These are phyloP conservation scores for Drosophila novamexicana DNA, from an alignment of 1,140 invertebrate species.

Conservation along the genomic window DNA sequence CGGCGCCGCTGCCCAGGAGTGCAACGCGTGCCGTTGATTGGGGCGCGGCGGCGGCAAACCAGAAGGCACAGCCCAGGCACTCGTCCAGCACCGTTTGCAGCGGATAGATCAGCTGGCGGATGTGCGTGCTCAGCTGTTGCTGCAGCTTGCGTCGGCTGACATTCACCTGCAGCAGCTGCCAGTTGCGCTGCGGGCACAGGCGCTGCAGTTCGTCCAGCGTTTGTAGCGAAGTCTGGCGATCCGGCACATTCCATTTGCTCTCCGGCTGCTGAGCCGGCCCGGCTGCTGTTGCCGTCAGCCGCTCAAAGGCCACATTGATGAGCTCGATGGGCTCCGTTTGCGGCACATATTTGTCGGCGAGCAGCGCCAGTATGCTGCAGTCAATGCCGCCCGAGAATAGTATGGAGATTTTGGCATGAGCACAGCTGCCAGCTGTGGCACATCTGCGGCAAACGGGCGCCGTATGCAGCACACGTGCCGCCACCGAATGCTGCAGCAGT, in stretches of 20 bases:
- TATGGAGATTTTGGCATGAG: conserved; percentile 92
- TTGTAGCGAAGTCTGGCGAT: conserved; percentile 90
- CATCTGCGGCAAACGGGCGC: conserved; percentile 89
- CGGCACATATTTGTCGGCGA: conserved; percentile 91
- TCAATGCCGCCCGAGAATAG: conserved; percentile 98
- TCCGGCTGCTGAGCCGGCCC: conserved; percentile 6
- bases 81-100: conserved; percentile 96
- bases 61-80: conserved; percentile 96
- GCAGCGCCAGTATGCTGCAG: conserved; percentile 93
- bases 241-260: conserved; percentile 87
- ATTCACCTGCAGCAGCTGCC: conserved; percentile 89
- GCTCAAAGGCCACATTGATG: conserved; percentile 98
- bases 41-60: conserved; percentile 94
- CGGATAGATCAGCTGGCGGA: conserved; percentile 92
- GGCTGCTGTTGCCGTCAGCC: conserved; percentile 42
- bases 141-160: conserved; percentile 89
- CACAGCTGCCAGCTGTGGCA: conserved; percentile 74
- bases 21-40: conserved; percentile 85
- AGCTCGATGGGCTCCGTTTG: conserved; percentile 92
- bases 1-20: conserved; percentile 93
- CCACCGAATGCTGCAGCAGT: conserved; percentile 88
- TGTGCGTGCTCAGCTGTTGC: conserved; percentile 85
- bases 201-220: conserved; percentile 90
- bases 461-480: conserved; percentile 87
- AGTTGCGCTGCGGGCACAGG: conserved; percentile 88